phyloP scores from a whole-genome alignment of 1,140 invertebrate species.

The Uloborus diversus region DNA sequence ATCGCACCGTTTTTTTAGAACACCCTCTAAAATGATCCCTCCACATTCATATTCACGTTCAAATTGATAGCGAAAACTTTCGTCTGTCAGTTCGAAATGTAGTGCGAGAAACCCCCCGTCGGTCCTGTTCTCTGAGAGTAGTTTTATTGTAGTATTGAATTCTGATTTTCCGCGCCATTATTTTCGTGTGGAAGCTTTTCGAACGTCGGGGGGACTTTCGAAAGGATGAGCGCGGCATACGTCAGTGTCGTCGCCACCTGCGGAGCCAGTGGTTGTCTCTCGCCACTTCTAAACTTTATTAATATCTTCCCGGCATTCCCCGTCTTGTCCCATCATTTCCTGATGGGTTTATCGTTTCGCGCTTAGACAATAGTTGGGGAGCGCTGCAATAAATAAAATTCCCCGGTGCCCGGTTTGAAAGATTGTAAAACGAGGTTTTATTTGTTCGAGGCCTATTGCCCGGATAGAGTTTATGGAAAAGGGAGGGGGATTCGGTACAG shows the following conservation, averaged over 20 bases:
- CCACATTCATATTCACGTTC: too few relatives aligned
- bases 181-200: not conserved
- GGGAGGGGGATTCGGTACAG: too few relatives aligned
- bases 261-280: slow-evolving; percentile 34
- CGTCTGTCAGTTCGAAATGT: too few relatives aligned
- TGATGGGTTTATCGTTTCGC: slow-evolving; percentile 41
- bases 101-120: too few relatives aligned
- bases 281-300: slow-evolving; percentile 54
- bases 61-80: too few relatives aligned
- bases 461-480: too few relatives aligned
- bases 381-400: slow-evolving; percentile 29
- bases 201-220: not conserved
- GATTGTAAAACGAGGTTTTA: slow-evolving; percentile 39
- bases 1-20: too few relatives aligned
- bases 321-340: slow-evolving; percentile 11
- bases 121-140: too few relatives aligned
- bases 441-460: not conserved
- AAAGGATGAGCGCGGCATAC: not conserved
- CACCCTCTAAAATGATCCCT: too few relatives aligned
- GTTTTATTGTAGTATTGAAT: slow-evolving; percentile 43
- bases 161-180: slow-evolving; percentile 48
- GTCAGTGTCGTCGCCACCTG: slow-evolving; percentile 45
- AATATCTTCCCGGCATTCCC: slow-evolving; percentile 18
- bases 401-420: slow-evolving; percentile 16
- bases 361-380: slow-evolving; percentile 40